Evolutionary conservation across 64 coral and sea anemone genomes (phyloP), one percentile per base, ranked within the genome.

Genomic region (Dendronephthya gigantea): DNA sequence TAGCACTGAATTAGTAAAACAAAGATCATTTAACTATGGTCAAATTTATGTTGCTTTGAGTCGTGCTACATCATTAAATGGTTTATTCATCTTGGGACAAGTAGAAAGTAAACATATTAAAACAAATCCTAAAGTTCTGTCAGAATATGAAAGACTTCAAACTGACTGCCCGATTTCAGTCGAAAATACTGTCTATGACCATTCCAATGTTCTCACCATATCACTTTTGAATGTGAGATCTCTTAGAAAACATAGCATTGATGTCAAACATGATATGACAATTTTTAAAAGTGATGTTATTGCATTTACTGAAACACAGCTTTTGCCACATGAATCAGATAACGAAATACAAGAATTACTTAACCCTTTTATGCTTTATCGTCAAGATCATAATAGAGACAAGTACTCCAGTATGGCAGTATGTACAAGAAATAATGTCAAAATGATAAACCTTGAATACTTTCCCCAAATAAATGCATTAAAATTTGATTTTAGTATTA

Each of bases 371-470:
- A 66, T 32, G 32, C 83, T 90, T 38, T 29, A 79, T 19, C 75
- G 89, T 37, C 84, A 90, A 86, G 89, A 90, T 82, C 89, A 90
- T 58, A 31, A 40, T 56, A 79, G 69, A 23, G 83, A 86, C 70
- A 90, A 62, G 41, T 90, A 85, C 83, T 90, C 69, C 82, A 90
- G 89, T 82, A 49, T 82, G 85, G 89, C 89, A 85, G 30, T 86
- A 52, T 90, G 89, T 51, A 90, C 48, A 79, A 90, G 84, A 31
- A 75, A 82, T 58, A 87, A 43, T 29, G 48, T 92, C 14, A 14
- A 84, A 32, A 74, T 84, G 39, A 9, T 8, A 52, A 31, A 92
- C 8, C 51, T 88, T 41, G 59, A 92, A 81, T 88, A 92, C 47
- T 85, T 50, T 40, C 33, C 72, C 43, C 30, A 32, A 40, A 85